phyloP scores from a whole-genome alignment of 1,140 invertebrate genomes.

The Drosophila bifasciata region DNA sequence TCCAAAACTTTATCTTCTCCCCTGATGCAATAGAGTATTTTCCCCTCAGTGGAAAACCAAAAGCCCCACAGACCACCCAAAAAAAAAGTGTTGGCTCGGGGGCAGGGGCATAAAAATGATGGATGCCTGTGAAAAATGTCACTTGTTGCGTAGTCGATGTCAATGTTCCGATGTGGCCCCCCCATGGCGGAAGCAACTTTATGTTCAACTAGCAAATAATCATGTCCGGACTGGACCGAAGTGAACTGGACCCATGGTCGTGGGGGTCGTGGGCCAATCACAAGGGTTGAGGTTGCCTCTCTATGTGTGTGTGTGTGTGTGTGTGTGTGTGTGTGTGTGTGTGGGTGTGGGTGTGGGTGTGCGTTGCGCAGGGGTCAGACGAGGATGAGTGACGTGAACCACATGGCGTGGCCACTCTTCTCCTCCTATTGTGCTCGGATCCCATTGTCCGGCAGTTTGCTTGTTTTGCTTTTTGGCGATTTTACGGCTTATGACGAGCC shows the following conservation, averaged over 20 bases:
- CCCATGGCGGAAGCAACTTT: slow-evolving; percentile 48
- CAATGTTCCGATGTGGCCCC: slow-evolving; percentile 16
- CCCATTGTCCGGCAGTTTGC: slow-evolving; percentile 72
- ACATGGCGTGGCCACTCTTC: slow-evolving; percentile 49
- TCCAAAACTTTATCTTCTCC: too few relatives aligned
- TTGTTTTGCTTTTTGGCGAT: slow-evolving; percentile 80
- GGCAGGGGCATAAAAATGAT: slow-evolving; percentile 70
- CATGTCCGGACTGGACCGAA: slow-evolving; percentile 55
- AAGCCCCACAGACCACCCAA: slow-evolving; percentile 2
- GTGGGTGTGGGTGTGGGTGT: too few relatives aligned
- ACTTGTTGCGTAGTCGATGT: slow-evolving; percentile 72
- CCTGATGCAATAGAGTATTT: too few relatives aligned
- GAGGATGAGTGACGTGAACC: slow-evolving; percentile 76
- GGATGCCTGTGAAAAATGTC: slow-evolving; percentile 77
- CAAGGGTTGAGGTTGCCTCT: slow-evolving; percentile 17
- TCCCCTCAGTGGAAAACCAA: slow-evolving; percentile 2
- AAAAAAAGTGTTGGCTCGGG: slow-evolving; percentile 1
- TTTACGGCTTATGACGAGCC: slow-evolving; percentile 80
- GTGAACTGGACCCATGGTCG: slow-evolving; percentile 35
- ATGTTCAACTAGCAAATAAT: slow-evolving; percentile 83
- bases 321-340: too few relatives aligned
- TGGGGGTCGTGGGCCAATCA: slow-evolving; percentile 38
- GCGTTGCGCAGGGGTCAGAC: slow-evolving; percentile 48
- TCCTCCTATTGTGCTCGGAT: slow-evolving; percentile 33
- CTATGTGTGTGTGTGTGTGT: too few relatives aligned